Base-by-base conservation (phyloP, 2,797 vertebrate species). In the Odontamblyopus rebecca region DNA sequence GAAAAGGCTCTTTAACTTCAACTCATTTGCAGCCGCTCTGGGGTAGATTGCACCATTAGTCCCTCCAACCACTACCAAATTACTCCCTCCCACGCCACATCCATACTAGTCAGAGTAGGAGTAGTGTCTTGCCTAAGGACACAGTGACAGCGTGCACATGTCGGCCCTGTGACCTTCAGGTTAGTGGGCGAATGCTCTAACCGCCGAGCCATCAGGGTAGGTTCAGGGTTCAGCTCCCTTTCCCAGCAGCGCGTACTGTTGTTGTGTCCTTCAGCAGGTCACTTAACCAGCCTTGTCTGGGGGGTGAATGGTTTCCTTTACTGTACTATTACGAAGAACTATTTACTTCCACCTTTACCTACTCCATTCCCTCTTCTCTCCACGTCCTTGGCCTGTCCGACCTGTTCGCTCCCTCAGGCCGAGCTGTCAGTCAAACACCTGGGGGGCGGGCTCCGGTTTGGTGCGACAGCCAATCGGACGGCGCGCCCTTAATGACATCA, bases 371-470 rank as follows among this genome's bases (percentile, higher is more conserved):
- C 76, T 71, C 80, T 71, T 67, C 77, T 86, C 82, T 82, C 78
- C 88, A 85, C 76, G 89, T 85, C 90, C 90, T 92, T 91, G 90
- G 86, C 87, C 88, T 60, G 74, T 80, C 77, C 77, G 85, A 91
- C 88, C 89, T 71, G 80, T 50, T 0, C 72, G 82, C 81, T 85
- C 89, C 86, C 82, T 59, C 8, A 76, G 86, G 83, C 83, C 83
- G 79, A 13, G 0, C 44, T 19, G 64, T 80, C 85, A 59, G 61
- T 86, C 86, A 78, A 84, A 77, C 83, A 82, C 85, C 82, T 67
- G 67, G 74, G 85, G 85, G 85, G 85, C 80, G 84, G 82, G 83
- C 62, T 79, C 78, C 80, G 68, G 59, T 1, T 13, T 6, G 26
- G 61, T 0, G 50, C 74, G 23, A 9, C 35, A 53, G 69, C 91